Evolutionary conservation across 2,113 vertebrate species (phyloP), one percentile per base, ranked within the genome.

Genomic region (Strigops habroptila): DNA sequence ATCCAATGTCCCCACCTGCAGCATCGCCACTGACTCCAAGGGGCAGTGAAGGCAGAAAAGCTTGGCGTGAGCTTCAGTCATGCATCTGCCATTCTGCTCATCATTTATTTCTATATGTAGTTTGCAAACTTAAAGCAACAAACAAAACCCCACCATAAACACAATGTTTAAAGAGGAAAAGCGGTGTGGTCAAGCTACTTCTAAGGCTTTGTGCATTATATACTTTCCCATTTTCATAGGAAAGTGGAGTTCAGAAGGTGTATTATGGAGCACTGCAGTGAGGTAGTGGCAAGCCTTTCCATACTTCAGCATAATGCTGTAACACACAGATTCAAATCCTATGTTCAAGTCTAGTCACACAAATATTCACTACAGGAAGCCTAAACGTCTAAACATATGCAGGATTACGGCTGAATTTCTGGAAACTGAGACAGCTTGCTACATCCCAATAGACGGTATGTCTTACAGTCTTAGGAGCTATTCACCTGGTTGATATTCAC

Each of bases 111-210:
- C 25, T 87, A 7, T 18, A 67, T 0, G 12, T 48, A 39, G 5
- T 17, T 37, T 48, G 21, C 19, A 46, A 82, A 64, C 5, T 12
- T 48, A 24, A 90, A 93, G 22, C 35, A 53, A 63, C n/a, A 25
- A 43, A 78, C 57, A 18, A 59, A 5, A 3, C 0, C 1, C 1
- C 14, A 76, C 17, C 13, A 46, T 3, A 76, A 27, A 14, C 15
- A 49, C 12, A 62, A n/a, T 12, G 39, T 46, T 49, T 70, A 30
- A 69, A 49, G 33, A 84, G 25, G 10, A 77, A 23, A 63, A 78
- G 9, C 33, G 60, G 18, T 1, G 1, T 6, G 10, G n/a, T 39
- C 41, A 59, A 19, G 30, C 16, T 49, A 31, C 28, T 22, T 84
- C 24, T 57, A 90, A 52, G 13, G 44, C 31, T 82, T 63, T 18